A percentile compares a stretch with the other conserved stretches of the same genome.
These are phyloP conservation scores for Steinernema carpocapsae DNA, from an alignment of 2,888 invertebrate species.

Conservation along the genomic window DNA sequence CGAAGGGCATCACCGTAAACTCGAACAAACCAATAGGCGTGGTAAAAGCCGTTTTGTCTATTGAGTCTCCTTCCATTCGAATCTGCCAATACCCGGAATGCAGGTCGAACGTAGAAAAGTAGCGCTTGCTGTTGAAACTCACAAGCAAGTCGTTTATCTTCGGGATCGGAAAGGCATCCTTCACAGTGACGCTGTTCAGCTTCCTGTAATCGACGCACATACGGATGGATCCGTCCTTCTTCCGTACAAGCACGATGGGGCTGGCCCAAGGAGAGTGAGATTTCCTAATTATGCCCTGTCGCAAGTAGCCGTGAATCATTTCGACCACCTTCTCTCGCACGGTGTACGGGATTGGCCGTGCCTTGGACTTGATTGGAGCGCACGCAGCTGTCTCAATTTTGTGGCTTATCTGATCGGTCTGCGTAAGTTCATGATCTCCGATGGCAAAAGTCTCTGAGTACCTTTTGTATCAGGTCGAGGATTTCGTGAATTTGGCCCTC, in stretches of 20 bases:
- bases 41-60: constrained; percentile 56
- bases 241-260: constrained; percentile 68
- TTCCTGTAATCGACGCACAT: constrained; percentile 60
- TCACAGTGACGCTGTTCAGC: constrained; percentile 52
- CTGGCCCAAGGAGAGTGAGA: constrained; percentile 67
- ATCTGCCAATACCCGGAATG: constrained; percentile 51
- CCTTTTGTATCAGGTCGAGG: neutral
- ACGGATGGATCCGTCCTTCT: constrained; percentile 61
- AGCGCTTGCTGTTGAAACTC: constrained; percentile 34
- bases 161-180: constrained; percentile 48
- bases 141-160: constrained; percentile 45
- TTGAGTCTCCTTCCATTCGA: constrained; percentile 47
- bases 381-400: constrained; percentile 36
- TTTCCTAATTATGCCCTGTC: constrained; percentile 44
- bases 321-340: constrained; percentile 37
- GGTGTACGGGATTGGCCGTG: constrained; percentile 38
- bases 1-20: constrained; percentile 60
- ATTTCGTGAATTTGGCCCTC: neutral
- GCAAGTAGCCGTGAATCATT: constrained; percentile 36
- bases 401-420: constrained; percentile 31
- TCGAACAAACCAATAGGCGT: constrained; percentile 51
- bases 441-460: constrained; percentile 37
- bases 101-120: constrained; percentile 49
- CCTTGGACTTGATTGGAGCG: constrained; percentile 35
- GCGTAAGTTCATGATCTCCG: constrained; percentile 34